A percentile compares a stretch with the other conserved stretches of the same genome.
Conservation (phyloP, 2,113 vertebrate species). For the Riparia riparia region DNA sequence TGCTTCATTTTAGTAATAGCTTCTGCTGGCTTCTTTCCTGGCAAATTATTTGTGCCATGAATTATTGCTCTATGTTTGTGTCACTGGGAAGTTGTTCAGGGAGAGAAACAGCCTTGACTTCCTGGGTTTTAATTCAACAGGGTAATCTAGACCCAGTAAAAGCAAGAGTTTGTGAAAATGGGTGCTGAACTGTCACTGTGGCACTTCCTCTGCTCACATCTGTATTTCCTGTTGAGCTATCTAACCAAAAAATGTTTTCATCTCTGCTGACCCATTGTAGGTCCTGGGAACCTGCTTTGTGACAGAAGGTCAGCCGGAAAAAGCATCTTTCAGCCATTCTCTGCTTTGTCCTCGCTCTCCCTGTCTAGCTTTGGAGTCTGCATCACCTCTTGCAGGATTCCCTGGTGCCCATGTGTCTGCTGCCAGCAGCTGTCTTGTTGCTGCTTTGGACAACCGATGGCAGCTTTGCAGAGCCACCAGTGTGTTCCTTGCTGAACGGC, state of each 20-base stretch:
- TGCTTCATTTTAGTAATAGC: neutral
- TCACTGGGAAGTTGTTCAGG: neutral
- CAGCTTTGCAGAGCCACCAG: neutral
- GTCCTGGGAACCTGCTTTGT: neutral
- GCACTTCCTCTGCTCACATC: neutral
- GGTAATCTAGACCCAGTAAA: neutral
- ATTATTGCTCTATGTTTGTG: neutral
- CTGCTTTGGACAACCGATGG: neutral
- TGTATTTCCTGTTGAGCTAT: neutral
- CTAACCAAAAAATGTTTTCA: neutral
- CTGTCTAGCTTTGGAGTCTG: neutral
- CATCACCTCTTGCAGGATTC: neutral
- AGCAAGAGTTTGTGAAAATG: neutral
- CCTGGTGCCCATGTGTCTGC: neutral
- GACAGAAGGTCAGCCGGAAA: neutral
- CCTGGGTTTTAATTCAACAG: neutral
- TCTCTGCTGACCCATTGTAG: rapidly evolving
- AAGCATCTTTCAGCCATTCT: neutral
- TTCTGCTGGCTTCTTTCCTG: neutral
- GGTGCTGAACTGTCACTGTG: neutral
- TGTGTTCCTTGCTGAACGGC: neutral
- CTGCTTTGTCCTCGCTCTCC: neutral
- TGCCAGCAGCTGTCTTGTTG: neutral
- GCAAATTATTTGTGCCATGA: neutral
- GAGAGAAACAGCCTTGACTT: neutral